phyloP scores from a whole-genome alignment of 2,888 invertebrate genomes.

The Drosophila niveifrons region DNA sequence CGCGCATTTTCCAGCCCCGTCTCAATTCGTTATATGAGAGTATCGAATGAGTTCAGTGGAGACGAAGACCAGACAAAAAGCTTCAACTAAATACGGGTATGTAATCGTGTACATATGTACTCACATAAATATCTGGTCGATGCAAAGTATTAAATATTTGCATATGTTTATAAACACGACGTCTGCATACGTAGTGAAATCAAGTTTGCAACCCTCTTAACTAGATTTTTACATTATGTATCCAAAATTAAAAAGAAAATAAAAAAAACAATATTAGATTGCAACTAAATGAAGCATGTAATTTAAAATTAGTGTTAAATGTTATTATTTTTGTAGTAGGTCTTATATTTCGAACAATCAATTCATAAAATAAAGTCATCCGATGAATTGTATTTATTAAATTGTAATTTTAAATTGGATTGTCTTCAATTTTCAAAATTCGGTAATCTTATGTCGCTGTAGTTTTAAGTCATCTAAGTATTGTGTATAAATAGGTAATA shows the following conservation, averaged over 20 bases:
- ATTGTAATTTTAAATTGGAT: too few relatives aligned
- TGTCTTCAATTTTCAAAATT: too few relatives aligned
- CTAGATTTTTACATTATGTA: slow-evolving; percentile 15
- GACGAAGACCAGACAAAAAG: slow-evolving; percentile 15
- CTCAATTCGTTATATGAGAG: slow-evolving; percentile 1
- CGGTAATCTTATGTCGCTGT: too few relatives aligned
- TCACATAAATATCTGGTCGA: not conserved
- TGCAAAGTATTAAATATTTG: not conserved
- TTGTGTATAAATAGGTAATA: too few relatives aligned
- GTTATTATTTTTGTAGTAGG: too few relatives aligned
- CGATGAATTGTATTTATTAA: too few relatives aligned
- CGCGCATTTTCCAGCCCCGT: slow-evolving; percentile 33
- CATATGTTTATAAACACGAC: not conserved
- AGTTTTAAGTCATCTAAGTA: too few relatives aligned
- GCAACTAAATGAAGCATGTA: too few relatives aligned
- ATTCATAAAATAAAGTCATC: too few relatives aligned
- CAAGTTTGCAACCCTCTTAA: slow-evolving; percentile 53
- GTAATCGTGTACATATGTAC: not conserved
- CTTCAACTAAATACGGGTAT: slow-evolving; percentile 7
- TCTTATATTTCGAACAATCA: too few relatives aligned
- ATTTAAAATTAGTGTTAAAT: too few relatives aligned
- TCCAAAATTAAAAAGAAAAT: slow-evolving; percentile 19
- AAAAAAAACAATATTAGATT: too few relatives aligned
- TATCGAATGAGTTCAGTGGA: slow-evolving; percentile 26
- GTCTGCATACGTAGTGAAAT: slow-evolving; percentile 7